A percentile compares a stretch with the other conserved stretches of the same genome.
Conservation (phyloP, 2,888 invertebrate species). For the Lycia hirtaria region DNA sequence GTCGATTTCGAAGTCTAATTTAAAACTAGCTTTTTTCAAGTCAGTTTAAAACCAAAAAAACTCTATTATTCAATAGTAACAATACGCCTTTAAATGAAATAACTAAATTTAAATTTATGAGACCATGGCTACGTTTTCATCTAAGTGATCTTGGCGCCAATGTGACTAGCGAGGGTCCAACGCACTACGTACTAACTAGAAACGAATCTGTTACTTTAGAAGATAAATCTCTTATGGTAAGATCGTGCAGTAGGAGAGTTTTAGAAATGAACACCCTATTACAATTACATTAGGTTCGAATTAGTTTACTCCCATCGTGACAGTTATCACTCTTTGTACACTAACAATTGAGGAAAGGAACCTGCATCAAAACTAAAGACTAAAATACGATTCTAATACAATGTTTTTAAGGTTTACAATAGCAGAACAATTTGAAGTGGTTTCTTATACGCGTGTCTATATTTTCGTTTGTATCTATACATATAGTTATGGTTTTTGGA, state of each 20-base stretch:
- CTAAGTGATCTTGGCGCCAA: slow-evolving; percentile 16
- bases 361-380: not conserved
- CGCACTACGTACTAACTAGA: not conserved
- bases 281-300: not conserved
- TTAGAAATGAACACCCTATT: not conserved
- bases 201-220: not conserved
- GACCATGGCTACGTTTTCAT: not conserved
- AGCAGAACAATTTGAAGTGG: not conserved
- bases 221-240: not conserved
- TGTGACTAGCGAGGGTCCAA: slow-evolving; percentile 8
- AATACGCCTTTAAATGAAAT: too few relatives aligned
- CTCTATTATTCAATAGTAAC: too few relatives aligned
- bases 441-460: slow-evolving; percentile 2
- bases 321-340: too few relatives aligned
- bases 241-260: not conserved
- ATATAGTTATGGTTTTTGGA: slow-evolving; percentile 37
- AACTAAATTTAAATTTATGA: not conserved
- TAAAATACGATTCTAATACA: not conserved
- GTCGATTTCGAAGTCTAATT: too few relatives aligned
- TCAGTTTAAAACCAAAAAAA: too few relatives aligned
- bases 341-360: not conserved
- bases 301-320: too few relatives aligned
- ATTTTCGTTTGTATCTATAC: slow-evolving; percentile 11
- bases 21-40: too few relatives aligned
- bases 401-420: slow-evolving; percentile 12